Evolutionary conservation across 2,888 invertebrate species (phyloP).

Genomic region (Andrena marginata): DNA sequence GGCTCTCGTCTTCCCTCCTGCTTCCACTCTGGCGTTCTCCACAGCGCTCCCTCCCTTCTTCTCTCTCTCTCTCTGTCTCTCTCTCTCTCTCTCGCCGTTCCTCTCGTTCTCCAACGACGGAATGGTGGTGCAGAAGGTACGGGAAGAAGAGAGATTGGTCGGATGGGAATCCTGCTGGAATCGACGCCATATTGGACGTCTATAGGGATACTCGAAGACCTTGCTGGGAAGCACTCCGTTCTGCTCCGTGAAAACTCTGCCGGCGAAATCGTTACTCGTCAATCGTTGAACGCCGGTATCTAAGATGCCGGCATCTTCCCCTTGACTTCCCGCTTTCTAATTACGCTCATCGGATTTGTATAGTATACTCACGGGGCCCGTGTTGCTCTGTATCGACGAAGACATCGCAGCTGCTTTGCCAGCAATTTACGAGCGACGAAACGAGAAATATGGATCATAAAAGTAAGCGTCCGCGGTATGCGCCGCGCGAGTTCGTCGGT

Average conservation of each 20-base stretch:
- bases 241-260: background rate
- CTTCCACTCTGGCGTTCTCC: slow-evolving; percentile 49
- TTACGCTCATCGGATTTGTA: slow-evolving; percentile 23
- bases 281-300: background rate
- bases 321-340: slow-evolving; percentile 14
- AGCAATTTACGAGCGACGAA: slow-evolving; percentile 47
- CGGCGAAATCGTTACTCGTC: background rate
- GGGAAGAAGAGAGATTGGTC: slow-evolving; percentile 79
- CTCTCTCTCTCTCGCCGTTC: slow-evolving; percentile 32
- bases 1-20: slow-evolving; percentile 71
- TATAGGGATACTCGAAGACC: slow-evolving; percentile 40
- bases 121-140: slow-evolving; percentile 72
- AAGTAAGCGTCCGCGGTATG: slow-evolving; percentile 40
- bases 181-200: slow-evolving; percentile 76
- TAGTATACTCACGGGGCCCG: background rate
- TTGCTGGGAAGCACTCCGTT: background rate
- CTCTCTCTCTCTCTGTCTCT: slow-evolving; percentile 21
- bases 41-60: slow-evolving; percentile 3
- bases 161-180: slow-evolving; percentile 76
- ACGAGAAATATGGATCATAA: slow-evolving; percentile 60
- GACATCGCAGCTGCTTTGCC: slow-evolving; percentile 14
- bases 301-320: background rate
- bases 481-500: background rate
- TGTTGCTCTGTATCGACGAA: background rate
- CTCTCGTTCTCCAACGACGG: slow-evolving; percentile 67